Conservation (phyloP, 2,113 vertebrate genomes). For the Calidris pygmaea region DNA sequence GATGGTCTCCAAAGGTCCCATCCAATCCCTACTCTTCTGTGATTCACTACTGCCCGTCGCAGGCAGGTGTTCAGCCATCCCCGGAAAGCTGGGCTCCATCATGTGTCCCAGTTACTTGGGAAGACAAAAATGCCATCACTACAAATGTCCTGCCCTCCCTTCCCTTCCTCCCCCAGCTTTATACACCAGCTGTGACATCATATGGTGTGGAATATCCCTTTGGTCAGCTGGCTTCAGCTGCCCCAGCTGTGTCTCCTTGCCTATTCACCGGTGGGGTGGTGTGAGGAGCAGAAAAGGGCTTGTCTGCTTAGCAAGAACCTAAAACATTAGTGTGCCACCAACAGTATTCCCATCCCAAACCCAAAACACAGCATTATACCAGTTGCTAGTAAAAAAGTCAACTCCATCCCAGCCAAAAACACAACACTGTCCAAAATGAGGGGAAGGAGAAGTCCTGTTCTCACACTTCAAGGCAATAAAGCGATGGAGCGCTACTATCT, state of each 20-base stretch:
- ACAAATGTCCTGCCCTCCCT: neutral
- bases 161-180: neutral
- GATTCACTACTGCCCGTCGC: neutral
- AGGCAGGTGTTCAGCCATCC: neutral
- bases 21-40: no score
- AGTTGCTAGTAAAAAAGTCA: neutral
- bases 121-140: neutral
- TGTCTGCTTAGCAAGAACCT: neutral
- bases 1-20: no score
- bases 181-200: neutral
- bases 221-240: neutral
- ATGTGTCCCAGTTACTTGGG: neutral
- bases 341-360: neutral
- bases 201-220: neutral
- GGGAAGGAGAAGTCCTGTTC: neutral
- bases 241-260: neutral
- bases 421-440: neutral
- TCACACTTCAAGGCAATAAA: neutral
- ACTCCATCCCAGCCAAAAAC: neutral
- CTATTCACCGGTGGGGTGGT: neutral
- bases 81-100: neutral
- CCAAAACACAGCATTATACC: neutral
- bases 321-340: neutral
- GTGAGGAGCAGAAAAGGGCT: neutral
- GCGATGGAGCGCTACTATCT: neutral